Conservation (phyloP, 2,888 invertebrate genomes). For the Rapana venosa region DNA sequence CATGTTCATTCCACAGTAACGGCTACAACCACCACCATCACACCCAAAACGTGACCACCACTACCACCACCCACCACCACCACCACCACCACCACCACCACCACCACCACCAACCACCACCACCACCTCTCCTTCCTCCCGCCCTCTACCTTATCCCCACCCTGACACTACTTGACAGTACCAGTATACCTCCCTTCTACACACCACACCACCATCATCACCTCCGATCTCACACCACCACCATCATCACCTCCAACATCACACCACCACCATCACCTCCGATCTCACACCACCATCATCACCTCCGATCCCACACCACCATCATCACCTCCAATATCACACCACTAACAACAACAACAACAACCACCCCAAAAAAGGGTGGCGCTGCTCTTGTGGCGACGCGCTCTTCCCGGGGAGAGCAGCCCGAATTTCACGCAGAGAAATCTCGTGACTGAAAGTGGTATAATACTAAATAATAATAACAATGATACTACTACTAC, state of each 20-base stretch:
- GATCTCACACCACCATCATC: neutral
- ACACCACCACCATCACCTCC: neutral
- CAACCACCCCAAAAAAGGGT: no score
- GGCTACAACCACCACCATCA: neutral
- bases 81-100: neutral
- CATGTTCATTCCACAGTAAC: neutral
- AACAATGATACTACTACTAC: no score
- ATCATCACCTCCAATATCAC: no score
- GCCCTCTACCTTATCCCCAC: no score
- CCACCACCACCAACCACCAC: neutral
- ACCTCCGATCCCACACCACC: neutral
- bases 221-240: neutral
- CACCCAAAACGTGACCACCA: neutral
- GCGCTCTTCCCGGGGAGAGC: no score
- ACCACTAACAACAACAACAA: no score
- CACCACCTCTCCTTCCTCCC: neutral
- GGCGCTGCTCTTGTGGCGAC: no score
- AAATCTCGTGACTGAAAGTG: no score
- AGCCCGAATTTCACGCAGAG: no score
- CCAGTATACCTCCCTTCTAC: no score
- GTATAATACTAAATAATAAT: no score
- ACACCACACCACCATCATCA: neutral
- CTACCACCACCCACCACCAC: neutral
- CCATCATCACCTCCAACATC: neutral
- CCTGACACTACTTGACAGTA: no score